These are phyloP conservation scores for Herpetotheres cachinnans DNA, from an alignment of 2,113 vertebrate species.

Conservation along the genomic window DNA sequence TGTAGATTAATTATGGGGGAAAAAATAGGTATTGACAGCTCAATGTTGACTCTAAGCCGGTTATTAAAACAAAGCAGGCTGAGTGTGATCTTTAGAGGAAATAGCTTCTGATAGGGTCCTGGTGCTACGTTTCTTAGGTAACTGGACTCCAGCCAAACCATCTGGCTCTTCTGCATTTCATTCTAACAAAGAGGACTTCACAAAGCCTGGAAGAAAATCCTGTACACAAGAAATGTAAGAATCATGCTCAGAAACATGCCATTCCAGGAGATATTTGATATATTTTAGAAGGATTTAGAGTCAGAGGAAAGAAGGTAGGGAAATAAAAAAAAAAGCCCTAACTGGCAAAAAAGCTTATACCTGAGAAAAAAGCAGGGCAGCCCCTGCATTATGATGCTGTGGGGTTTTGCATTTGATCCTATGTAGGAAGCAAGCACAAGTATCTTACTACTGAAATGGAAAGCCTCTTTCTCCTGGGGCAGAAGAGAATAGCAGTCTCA, in stretches of 20 bases:
- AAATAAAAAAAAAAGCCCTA: not conserved
- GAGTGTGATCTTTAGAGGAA: conserved; percentile 43
- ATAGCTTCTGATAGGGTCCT: conserved; percentile 36
- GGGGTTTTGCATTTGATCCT: not conserved
- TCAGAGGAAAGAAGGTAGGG: not conserved
- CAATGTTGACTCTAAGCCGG: conserved; percentile 26
- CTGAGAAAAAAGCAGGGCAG: not conserved
- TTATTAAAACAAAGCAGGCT: conserved; percentile 43
- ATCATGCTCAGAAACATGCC: not conserved
- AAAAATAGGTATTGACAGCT: conserved; percentile 23
- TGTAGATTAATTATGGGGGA: conserved; percentile 17
- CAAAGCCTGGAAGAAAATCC: conserved; percentile 32
- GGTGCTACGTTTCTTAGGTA: conserved; percentile 42
- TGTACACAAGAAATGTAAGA: not conserved
- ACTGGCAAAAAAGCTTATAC: not conserved
- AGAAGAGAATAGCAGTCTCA: not conserved
- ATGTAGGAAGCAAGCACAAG: not conserved
- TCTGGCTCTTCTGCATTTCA: conserved; percentile 58
- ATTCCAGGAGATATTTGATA: not conserved
- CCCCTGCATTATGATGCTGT: not conserved
- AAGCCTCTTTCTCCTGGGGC: not conserved
- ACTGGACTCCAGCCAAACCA: conserved; percentile 51
- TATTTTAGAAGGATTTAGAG: not conserved
- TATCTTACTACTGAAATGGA: not conserved
- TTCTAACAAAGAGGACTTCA: conserved; percentile 57